A percentile compares a stretch with the other conserved stretches of the same genome.
These are phyloP conservation scores for Polylopha cassiicola DNA, from an alignment of 2,888 invertebrate genomes.

Conservation along the genomic window DNA sequence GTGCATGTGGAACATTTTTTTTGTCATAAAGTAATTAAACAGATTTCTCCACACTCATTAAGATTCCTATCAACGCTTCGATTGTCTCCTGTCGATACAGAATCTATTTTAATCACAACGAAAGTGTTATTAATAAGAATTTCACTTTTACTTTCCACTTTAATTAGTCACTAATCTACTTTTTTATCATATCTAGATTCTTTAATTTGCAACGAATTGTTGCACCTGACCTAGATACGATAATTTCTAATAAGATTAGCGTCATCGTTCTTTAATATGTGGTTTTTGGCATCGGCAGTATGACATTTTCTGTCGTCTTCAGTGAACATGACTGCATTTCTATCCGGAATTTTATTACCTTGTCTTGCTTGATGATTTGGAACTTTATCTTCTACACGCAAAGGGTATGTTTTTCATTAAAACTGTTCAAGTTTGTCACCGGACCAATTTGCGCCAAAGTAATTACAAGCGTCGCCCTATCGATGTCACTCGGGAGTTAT, in stretches of 20 bases:
- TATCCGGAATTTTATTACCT: constrained; percentile 13
- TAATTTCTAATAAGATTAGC: no score
- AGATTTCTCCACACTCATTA: constrained; percentile 31
- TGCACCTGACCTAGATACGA: no score
- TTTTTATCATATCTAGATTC: no score
- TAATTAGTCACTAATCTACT: no score
- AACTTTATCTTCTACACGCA: no score
- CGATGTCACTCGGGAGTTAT: constrained; percentile 9
- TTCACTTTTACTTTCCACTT: constrained; percentile 20
- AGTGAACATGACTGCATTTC: constrained; percentile 14
- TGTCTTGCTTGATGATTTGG: neutral
- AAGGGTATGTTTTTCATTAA: no score
- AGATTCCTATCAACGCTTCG: constrained; percentile 42
- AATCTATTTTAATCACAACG: constrained; percentile 12
- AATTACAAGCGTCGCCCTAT: constrained; percentile 7
- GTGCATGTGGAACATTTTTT: constrained; percentile 7
- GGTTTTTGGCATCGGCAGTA: constrained; percentile 6
- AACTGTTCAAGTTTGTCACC: neutral
- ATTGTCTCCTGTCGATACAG: constrained; percentile 28
- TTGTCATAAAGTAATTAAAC: constrained; percentile 15
- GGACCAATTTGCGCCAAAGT: constrained; percentile 18
- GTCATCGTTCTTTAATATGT: no score
- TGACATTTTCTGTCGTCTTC: constrained; percentile 7
- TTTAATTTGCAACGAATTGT: no score
- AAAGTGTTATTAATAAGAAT: constrained; percentile 12